Conservation (phyloP, 2,888 invertebrate species). For the Diarsia dahlii region DNA sequence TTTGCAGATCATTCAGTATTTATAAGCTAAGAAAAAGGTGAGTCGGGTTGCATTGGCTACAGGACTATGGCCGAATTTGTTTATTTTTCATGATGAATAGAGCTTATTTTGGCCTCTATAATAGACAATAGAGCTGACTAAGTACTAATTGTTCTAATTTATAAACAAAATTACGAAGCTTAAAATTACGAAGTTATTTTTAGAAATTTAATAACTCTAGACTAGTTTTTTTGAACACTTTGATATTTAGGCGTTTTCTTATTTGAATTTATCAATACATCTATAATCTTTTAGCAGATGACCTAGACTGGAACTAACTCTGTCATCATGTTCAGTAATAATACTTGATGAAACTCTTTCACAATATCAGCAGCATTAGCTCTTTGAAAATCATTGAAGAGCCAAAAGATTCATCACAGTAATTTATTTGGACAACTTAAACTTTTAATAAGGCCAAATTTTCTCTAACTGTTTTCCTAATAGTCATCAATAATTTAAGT, state of each 20-base stretch:
- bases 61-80: no score
- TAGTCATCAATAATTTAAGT: not conserved
- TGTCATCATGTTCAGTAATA: not conserved
- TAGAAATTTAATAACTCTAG: not conserved
- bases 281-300: not conserved
- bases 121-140: not conserved
- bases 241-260: not conserved
- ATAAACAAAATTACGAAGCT: not conserved
- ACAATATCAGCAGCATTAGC: no score
- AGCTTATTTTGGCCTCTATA: not conserved
- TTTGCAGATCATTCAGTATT: conserved; percentile 54
- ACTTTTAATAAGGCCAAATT: conserved; percentile 28
- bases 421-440: not conserved
- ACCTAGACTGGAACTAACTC: not conserved
- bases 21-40: conserved; percentile 23
- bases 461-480: not conserved
- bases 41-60: conserved; percentile 45
- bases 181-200: not conserved
- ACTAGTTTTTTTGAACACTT: conserved; percentile 32
- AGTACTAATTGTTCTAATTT: not conserved
- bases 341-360: not conserved
- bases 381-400: not conserved
- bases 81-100: not conserved
- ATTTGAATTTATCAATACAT: not conserved
- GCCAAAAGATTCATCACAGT: not conserved